Evolutionary conservation across 1,140 invertebrate species (phyloP).

Genomic region (Druon quercuslanigerum): DNA sequence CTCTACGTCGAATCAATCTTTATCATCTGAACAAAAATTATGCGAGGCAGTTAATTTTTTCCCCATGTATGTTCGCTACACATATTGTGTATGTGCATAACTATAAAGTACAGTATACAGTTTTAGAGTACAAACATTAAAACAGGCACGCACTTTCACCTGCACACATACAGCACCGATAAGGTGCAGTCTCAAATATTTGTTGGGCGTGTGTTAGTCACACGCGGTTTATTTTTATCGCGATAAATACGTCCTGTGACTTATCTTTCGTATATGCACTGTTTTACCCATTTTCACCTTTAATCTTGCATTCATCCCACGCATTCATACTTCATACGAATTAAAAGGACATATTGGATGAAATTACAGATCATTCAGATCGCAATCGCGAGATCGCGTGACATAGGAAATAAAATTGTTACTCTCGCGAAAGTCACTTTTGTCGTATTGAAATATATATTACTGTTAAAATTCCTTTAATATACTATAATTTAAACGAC

Average conservation of each 20-base stretch:
- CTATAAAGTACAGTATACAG: too few species aligned
- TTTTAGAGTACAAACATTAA: background rate
- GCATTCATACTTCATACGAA: background rate
- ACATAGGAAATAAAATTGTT: background rate
- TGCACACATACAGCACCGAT: slow-evolving; percentile 36
- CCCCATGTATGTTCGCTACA: too few species aligned
- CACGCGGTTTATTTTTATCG: slow-evolving; percentile 41
- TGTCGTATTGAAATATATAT: too few species aligned
- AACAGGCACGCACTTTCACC: slow-evolving; percentile 40
- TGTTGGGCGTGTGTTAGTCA: slow-evolving; percentile 20
- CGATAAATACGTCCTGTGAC: slow-evolving; percentile 38
- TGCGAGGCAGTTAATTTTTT: too few species aligned
- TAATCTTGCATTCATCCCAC: slow-evolving; percentile 2
- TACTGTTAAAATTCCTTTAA: too few species aligned
- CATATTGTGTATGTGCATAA: too few species aligned
- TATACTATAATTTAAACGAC: too few species aligned
- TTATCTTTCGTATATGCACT: slow-evolving; percentile 40
- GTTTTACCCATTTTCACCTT: slow-evolving; percentile 40
- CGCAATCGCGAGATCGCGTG: background rate
- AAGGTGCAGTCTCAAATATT: slow-evolving; percentile 11
- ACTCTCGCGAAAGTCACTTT: background rate
- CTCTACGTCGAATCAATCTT: too few species aligned
- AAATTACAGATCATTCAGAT: slow-evolving; percentile 1
- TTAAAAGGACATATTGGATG: background rate
- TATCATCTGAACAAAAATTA: too few species aligned